These are phyloP conservation scores for Leucania comma DNA, from an alignment of 2,888 invertebrate species.

Conservation along the genomic window DNA sequence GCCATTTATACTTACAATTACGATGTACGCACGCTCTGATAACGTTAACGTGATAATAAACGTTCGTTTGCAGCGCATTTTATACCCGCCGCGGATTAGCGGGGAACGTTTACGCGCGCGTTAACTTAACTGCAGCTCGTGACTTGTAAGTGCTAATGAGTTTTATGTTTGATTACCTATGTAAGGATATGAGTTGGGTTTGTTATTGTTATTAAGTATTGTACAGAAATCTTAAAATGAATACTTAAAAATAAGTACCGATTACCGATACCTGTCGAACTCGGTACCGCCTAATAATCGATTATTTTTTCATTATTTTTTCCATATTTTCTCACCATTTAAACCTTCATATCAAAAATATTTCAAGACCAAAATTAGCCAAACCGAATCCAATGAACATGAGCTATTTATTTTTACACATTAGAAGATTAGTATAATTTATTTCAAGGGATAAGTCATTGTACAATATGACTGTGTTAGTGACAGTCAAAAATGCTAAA, in stretches of 20 bases:
- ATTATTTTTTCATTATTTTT: too few relatives aligned
- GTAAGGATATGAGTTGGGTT: conserved; percentile 7
- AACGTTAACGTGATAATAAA: conserved; percentile 63
- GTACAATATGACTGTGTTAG: too few relatives aligned
- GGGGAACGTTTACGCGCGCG: conserved; percentile 68
- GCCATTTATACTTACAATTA: conserved; percentile 47
- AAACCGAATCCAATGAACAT: too few relatives aligned
- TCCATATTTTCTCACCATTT: too few relatives aligned
- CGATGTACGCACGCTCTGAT: conserved; percentile 52
- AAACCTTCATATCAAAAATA: too few relatives aligned
- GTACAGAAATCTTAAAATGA: background rate
- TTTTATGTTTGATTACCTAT: conserved; percentile 62
- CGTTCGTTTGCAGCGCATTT: conserved; percentile 62
- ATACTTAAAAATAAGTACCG: background rate
- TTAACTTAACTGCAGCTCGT: conserved; percentile 66
- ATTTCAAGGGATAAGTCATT: too few relatives aligned
- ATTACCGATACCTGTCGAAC: too few relatives aligned
- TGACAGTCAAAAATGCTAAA: too few relatives aligned
- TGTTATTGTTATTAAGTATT: conserved; percentile 10
- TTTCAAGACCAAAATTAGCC: too few relatives aligned
- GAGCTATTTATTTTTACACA: too few relatives aligned
- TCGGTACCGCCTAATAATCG: too few relatives aligned
- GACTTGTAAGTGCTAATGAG: conserved; percentile 74
- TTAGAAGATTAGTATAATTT: too few relatives aligned
- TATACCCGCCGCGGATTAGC: conserved; percentile 70